Evolutionary conservation across 1,140 invertebrate genomes (phyloP).

Genomic region (Plectus sambesii): DNA sequence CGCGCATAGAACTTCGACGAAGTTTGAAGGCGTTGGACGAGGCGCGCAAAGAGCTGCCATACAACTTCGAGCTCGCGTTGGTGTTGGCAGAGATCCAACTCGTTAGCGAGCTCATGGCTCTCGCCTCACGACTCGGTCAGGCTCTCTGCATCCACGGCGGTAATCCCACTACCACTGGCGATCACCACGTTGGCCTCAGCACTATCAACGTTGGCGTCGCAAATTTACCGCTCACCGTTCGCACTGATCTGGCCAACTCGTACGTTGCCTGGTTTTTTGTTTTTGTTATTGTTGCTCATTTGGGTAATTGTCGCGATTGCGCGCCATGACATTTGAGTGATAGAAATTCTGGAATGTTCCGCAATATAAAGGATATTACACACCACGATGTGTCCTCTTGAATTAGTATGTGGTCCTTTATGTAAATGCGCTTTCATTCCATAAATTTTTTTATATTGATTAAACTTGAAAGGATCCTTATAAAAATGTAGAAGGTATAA

Average conservation of each 20-base stretch:
- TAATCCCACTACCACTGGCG: too few species aligned
- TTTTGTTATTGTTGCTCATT: too few species aligned
- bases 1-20: constrained; percentile 24
- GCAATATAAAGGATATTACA: too few species aligned
- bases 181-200: constrained; percentile 7
- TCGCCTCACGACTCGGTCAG: constrained; percentile 25
- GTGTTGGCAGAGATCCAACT: constrained; percentile 31
- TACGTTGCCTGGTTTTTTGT: not conserved
- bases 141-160: constrained; percentile 21
- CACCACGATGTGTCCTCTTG: too few species aligned
- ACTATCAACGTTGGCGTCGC: constrained; percentile 21
- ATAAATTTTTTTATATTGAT: too few species aligned
- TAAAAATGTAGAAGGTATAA: too few species aligned
- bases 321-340: too few species aligned
- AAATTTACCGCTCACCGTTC: constrained; percentile 20
- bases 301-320: too few species aligned
- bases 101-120: constrained; percentile 28
- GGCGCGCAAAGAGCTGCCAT: constrained; percentile 21
- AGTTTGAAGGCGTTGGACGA: constrained; percentile 19
- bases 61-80: constrained; percentile 29
- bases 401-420: too few species aligned
- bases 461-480: too few species aligned
- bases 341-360: too few species aligned
- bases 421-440: too few species aligned
- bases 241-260: constrained; percentile 30